Evolutionary conservation across 2,113 vertebrate species (phyloP).

Genomic region (Cromileptes altivelis): DNA sequence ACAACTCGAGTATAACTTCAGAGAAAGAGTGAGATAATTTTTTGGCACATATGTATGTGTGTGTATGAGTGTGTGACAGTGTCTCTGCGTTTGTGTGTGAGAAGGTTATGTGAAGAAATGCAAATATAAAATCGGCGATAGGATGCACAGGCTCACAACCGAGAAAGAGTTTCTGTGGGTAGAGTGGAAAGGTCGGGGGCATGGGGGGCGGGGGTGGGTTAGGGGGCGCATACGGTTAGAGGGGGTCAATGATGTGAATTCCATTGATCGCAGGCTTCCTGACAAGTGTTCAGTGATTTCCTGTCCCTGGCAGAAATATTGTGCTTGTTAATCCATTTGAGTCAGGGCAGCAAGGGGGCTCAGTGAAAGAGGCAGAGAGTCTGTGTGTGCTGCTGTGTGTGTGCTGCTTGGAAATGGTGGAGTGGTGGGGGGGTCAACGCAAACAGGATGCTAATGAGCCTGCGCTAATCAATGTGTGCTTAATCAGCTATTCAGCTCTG

Average conservation of each 20-base stretch:
- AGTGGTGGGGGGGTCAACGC: conserved; percentile 66
- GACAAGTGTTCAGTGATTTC: conserved; percentile 86
- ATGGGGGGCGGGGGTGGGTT: conserved; percentile 11
- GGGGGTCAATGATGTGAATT: conserved; percentile 77
- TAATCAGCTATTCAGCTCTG: conserved; percentile 89
- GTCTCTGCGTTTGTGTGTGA: neutral
- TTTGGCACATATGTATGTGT: neutral
- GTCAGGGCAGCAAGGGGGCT: conserved; percentile 68
- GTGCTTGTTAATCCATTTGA: conserved; percentile 85
- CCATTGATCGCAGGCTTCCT: conserved; percentile 74
- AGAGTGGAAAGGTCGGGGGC: conserved; percentile 47
- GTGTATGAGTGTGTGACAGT: neutral
- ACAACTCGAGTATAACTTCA: conserved; percentile 43
- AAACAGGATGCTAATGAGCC: conserved; percentile 92
- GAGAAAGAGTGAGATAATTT: conserved; percentile 27
- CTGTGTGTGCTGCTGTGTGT: conserved; percentile 10
- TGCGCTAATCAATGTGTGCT: conserved; percentile 88
- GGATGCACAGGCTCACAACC: conserved; percentile 25
- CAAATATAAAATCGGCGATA: conserved; percentile 61
- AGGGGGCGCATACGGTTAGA: conserved; percentile 20
- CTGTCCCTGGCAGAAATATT: conserved; percentile 77
- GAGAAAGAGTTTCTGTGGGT: conserved; percentile 41
- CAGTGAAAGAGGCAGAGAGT: conserved; percentile 42
- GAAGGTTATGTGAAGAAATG: conserved; percentile 60
- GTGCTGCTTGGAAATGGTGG: conserved; percentile 54